phyloP scores from a whole-genome alignment of 2,797 vertebrate genomes.

The Sebastolobus alascanus region DNA sequence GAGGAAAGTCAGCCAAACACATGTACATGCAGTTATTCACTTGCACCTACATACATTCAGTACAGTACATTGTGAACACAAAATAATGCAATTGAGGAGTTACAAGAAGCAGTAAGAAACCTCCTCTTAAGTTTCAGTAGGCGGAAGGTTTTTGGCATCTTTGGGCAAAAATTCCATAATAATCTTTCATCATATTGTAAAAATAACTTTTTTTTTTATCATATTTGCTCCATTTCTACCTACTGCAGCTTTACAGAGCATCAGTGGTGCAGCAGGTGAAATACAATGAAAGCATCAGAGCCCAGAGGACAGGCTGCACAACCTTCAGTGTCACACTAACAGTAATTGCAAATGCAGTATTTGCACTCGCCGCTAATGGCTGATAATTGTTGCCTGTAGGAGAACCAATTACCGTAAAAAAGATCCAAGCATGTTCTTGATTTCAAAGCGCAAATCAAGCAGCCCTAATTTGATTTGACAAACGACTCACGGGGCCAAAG shows the following conservation, averaged over 20 bases:
- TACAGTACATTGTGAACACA: not conserved
- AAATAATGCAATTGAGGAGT: not conserved
- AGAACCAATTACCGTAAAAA: constrained; percentile 65
- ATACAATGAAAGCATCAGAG: constrained; percentile 12
- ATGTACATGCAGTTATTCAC: not conserved
- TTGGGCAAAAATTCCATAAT: no score
- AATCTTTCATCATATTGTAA: no score
- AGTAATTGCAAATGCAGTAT: constrained; percentile 69
- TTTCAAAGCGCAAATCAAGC: constrained; percentile 60
- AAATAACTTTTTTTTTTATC: no score
- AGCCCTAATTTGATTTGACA: constrained; percentile 62
- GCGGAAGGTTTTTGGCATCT: no score
- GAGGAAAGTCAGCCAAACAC: constrained; percentile 29
- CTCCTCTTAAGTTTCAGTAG: not conserved
- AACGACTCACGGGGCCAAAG: constrained; percentile 42
- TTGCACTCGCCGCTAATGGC: constrained; percentile 74
- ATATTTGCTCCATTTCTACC: no score
- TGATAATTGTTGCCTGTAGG: constrained; percentile 75
- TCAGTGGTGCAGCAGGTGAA: constrained; percentile 20
- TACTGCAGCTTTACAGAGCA: not conserved
- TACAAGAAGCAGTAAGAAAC: not conserved
- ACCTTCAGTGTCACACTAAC: constrained; percentile 52
- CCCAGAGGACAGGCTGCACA: constrained; percentile 47
- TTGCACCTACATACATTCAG: not conserved
- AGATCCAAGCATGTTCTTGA: constrained; percentile 53